A percentile compares a stretch with the other conserved stretches of the same genome.
Conservation (phyloP, 37 sponge, comb jelly and placozoan genomes). For the Halisarca cf. caerulea region DNA sequence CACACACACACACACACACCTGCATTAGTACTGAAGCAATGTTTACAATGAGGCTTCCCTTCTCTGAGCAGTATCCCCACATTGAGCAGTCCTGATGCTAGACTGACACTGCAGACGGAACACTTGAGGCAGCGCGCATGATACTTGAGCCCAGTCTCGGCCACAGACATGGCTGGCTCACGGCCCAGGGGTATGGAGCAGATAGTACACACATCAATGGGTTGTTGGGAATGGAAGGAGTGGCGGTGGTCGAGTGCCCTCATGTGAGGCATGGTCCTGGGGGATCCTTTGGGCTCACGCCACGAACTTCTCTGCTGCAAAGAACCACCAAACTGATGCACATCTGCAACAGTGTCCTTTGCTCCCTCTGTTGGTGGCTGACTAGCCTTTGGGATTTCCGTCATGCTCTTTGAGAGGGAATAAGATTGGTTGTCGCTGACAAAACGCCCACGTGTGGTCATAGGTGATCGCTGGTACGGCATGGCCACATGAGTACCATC, state of each 20-base stretch:
- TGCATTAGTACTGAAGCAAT: constrained; percentile 45
- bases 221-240: constrained; percentile 1
- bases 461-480: background rate
- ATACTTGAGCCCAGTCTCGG: constrained; percentile 36
- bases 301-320: background rate
- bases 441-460: background rate
- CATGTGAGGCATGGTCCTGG: background rate
- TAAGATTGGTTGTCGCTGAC: background rate
- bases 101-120: constrained; percentile 45
- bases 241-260: background rate
- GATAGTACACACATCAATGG: constrained; percentile 36
- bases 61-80: constrained; percentile 37
- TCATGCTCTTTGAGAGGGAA: background rate
- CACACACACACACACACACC: constrained; percentile 29
- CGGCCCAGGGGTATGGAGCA: constrained; percentile 50
- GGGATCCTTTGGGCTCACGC: background rate
- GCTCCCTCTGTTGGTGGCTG: background rate
- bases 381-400: background rate
- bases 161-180: constrained; percentile 50
- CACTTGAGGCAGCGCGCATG: constrained; percentile 66
- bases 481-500: too few species aligned
- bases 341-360: background rate
- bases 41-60: constrained; percentile 47
- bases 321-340: background rate
- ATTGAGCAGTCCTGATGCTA: constrained; percentile 18